Percentiles rank a stretch among this genome's conserved stretches.
phyloP scores from a whole-genome alignment of 1,140 invertebrate species.

The Orussus abietinus region DNA sequence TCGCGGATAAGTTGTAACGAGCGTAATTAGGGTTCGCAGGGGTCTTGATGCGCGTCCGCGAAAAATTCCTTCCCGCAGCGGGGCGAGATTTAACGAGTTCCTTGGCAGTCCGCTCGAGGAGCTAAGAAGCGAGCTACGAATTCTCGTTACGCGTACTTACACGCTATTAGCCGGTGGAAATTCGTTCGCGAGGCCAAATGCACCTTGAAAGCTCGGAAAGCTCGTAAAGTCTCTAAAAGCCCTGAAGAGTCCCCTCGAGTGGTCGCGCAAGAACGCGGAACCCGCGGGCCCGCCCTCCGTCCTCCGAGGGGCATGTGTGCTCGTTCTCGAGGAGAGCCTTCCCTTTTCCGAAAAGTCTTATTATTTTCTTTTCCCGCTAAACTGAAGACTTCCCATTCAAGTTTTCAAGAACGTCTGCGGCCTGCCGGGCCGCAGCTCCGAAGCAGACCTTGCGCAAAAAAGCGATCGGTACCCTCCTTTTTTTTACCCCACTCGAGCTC shows the following conservation, averaged over 20 bases:
- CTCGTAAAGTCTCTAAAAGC: not conserved
- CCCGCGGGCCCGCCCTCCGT: no score
- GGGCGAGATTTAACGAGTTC: slow-evolving; percentile 22
- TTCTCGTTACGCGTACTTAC: slow-evolving; percentile 1
- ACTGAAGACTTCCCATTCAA: no score
- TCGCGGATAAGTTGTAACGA: slow-evolving; percentile 20
- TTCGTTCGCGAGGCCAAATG: slow-evolving; percentile 10
- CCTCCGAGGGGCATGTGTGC: not conserved
- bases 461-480: no score
- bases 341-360: no score
- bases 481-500: no score
- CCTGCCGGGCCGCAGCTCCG: no score
- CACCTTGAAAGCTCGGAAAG: slow-evolving; percentile 1
- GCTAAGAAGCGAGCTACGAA: not conserved
- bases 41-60: not conserved
- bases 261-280: no score
- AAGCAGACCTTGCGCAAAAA: no score
- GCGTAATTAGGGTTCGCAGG: slow-evolving; percentile 18
- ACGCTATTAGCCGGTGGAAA: slow-evolving; percentile 5
- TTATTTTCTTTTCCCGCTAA: no score
- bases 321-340: no score
- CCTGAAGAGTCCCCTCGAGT: not conserved
- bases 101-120: slow-evolving; percentile 11
- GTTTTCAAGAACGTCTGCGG: no score
- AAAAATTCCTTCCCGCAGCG: slow-evolving; percentile 7